A percentile compares a stretch with the other conserved stretches of the same genome.
Evolutionary conservation across 2,113 vertebrate species (phyloP).

Genomic region (Microtus oregoni): DNA sequence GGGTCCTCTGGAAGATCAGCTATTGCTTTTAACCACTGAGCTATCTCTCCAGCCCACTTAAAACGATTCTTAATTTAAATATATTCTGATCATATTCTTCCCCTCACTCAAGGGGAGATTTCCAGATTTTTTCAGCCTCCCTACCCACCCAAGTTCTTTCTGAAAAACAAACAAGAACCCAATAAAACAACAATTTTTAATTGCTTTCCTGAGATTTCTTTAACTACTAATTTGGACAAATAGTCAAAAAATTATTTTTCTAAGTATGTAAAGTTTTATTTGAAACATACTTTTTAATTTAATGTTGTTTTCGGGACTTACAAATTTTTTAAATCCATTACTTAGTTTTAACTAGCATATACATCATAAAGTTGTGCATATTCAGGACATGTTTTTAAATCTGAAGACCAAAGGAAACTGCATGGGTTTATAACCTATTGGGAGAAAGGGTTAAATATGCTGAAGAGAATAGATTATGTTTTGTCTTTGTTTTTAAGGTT

Average conservation of each 20-base stretch:
- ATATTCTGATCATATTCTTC: neutral
- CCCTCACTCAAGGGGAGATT: neutral
- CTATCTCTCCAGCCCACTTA: too few species aligned
- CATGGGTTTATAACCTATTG: constrained; percentile 35
- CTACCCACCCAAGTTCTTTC: neutral
- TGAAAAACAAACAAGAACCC: neutral
- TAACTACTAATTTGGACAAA: constrained; percentile 59
- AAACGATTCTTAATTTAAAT: neutral
- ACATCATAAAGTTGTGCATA: constrained; percentile 6
- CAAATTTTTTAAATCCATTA: neutral
- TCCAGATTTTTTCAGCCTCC: neutral
- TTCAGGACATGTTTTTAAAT: constrained; percentile 43
- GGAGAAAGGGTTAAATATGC: constrained; percentile 76
- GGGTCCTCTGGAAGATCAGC: too few species aligned
- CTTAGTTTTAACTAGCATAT: neutral
- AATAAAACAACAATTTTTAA: neutral
- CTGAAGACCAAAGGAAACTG: constrained; percentile 50
- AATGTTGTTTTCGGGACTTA: neutral
- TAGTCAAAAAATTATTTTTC: constrained; percentile 49
- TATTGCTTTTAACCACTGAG: too few species aligned
- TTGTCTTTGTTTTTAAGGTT: constrained; percentile 93
- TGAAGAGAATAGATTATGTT: constrained; percentile 88
- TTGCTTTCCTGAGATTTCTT: constrained; percentile 43
- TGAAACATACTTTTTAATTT: neutral
- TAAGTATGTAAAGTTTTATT: constrained; percentile 13